Evolutionary conservation across 2,797 vertebrate species (phyloP), one percentile per base, ranked within the genome.

Genomic region (Gephyroberyx darwinii): DNA sequence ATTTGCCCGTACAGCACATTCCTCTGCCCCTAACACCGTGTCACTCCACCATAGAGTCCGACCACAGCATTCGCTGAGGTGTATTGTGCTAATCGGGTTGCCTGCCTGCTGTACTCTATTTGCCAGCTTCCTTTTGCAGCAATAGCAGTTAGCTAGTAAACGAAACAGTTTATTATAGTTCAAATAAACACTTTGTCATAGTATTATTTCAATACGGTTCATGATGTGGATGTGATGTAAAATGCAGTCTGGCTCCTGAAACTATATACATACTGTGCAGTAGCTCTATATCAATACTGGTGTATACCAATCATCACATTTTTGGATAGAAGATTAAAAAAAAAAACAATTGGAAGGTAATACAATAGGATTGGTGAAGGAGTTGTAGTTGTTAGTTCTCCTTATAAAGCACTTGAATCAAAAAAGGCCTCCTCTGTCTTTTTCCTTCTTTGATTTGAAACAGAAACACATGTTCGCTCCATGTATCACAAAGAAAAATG

Each of bases 1-100:
- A 89, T 86, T 84, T 87, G 86, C 86, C 69, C 67, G 71, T 26
- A 1, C 70, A 66, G 84, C 86, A 83, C 81, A 87, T 89, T 90
- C 82, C 75, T 80, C 72, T 22, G 30, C 20, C 39, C 17, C 8
- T 8, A 20, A 35, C 67, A 37, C 39, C 4, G 35, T 62, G 65
- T 85, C 78, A 47, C 81, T 71, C 54, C 65, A 63, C 55, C 77
- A 56, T 53, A n/a, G 55, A 48, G 55, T 65, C 68, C 43, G 33
- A 47, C 71, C 39, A 2, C 66, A 60, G 57, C 37, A 47, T 58
- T 54, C 30, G n/a, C 19, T 14, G 5, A 8, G 41, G 43, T 16
- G 30, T 1, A 5, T 20, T 56, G n/a, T 43, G 52, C 68, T 63
- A 51, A 39, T 31, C 65, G 50, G 57, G 68, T 66, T 54, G 26